These are phyloP conservation scores for Erythrolamprus reginae DNA, from an alignment of 2,113 vertebrate genomes.

Conservation along the genomic window DNA sequence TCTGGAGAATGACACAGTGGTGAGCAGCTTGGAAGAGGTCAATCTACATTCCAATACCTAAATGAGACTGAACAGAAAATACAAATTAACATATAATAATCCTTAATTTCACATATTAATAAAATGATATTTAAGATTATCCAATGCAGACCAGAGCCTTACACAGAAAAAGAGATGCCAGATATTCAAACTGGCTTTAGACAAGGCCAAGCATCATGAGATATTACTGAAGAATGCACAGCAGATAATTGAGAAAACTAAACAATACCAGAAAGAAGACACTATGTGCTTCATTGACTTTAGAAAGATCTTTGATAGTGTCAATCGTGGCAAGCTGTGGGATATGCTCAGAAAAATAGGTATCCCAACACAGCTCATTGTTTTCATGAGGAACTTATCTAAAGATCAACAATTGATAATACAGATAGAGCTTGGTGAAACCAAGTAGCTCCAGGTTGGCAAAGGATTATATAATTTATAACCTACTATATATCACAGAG, in stretches of 20 bases:
- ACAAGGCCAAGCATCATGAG: neutral
- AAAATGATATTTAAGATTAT: too few species aligned
- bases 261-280: neutral
- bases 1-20: too few species aligned
- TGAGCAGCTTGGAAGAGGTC: too few species aligned
- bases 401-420: neutral
- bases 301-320: neutral
- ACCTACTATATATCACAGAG: too few species aligned
- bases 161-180: too few species aligned
- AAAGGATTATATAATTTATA: neutral
- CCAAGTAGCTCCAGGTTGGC: neutral
- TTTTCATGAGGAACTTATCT: neutral
- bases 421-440: neutral
- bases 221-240: neutral
- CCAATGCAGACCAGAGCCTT: too few species aligned
- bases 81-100: too few species aligned
- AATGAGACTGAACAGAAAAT: too few species aligned
- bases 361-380: neutral
- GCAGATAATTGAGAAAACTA: neutral
- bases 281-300: neutral
- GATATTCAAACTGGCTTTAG: too few species aligned
- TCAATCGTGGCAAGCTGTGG: neutral
- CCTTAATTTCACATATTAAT: too few species aligned
- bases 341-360: too few species aligned
- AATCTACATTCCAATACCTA: too few species aligned